Base-by-base conservation (phyloP, 92 coral and sea anemone species). In the Chrysogorgia sp. region DNA sequence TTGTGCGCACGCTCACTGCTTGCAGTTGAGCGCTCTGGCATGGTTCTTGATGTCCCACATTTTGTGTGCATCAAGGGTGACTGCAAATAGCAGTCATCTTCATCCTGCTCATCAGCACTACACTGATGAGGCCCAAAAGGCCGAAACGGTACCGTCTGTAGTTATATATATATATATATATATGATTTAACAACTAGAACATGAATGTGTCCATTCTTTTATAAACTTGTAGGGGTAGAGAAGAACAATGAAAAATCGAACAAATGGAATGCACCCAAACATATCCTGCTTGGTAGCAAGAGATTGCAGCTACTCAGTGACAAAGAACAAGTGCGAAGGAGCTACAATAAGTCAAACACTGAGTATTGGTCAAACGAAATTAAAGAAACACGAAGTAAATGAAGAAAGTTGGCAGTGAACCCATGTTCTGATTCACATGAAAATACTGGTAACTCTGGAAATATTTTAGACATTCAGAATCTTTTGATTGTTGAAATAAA, bases 181-280 rank as follows among this genome's bases (percentile, higher is more conserved):
- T n/a, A n/a, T n/a, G n/a, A n/a, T n/a, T n/a, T n/a, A n/a, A n/a
- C n/a, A n/a, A n/a, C n/a, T n/a, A n/a, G n/a, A n/a, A n/a, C n/a
- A n/a, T n/a, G n/a, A n/a, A n/a, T n/a, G n/a, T n/a, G n/a, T n/a
- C n/a, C n/a, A n/a, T n/a, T n/a, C n/a, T n/a, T n/a, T n/a, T n/a
- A n/a, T n/a, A n/a, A n/a, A 52, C 59, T 17, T 6, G 17, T 48
- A 68, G 75, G 75, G 29, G 75, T 68, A 32, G 56, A 67, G 34
- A 68, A 68, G 50, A 48, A 37, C 17, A 68, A 68, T 24, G 75
- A 68, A 28, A 66, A 66, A 14, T 66, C 74, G 25, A 66, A 47
- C 75, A 43, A 68, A 50, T 68, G 58, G 75, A 58, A 68, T 68
- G 75, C 75, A 0, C 56, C 75, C 8, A 68, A 68, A 48, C 58